Percentiles rank a stretch among this genome's conserved stretches.
Evolutionary conservation across 1,140 invertebrate species (phyloP).

Genomic region (Forficula auricularia): DNA sequence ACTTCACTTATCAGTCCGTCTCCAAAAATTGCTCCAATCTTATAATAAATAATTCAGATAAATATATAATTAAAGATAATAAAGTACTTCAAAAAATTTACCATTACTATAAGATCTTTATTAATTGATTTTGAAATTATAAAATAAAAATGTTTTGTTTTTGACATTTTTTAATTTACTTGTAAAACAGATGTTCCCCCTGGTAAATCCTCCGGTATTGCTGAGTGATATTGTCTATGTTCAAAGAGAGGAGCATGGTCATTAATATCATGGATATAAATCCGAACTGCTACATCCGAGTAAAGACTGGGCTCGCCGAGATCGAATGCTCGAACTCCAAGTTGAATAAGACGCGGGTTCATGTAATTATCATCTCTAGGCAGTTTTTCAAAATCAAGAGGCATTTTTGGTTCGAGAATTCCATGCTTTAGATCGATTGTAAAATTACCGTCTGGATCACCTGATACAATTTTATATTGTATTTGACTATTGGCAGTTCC

Average conservation of each 20-base stretch:
- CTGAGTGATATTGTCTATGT: slow-evolving; percentile 44
- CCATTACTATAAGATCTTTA: too few relatives aligned
- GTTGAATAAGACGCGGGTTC: slow-evolving; percentile 48
- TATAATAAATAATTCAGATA: too few relatives aligned
- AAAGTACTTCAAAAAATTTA: too few relatives aligned
- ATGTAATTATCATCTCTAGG: slow-evolving; percentile 26
- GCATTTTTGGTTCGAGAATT: slow-evolving; percentile 41
- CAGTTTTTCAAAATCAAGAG: slow-evolving; percentile 61
- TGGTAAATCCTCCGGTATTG: slow-evolving; percentile 63
- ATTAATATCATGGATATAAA: slow-evolving; percentile 77
- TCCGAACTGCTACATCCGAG: slow-evolving; percentile 50
- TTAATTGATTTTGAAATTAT: too few relatives aligned
- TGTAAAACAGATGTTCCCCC: slow-evolving; percentile 62
- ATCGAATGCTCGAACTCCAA: slow-evolving; percentile 63
- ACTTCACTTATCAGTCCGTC: too few relatives aligned
- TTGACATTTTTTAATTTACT: too few relatives aligned
- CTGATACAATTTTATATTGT: slow-evolving; percentile 58
- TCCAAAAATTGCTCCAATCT: too few relatives aligned
- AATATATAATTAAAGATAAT: too few relatives aligned
- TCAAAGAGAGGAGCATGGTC: slow-evolving; percentile 71
- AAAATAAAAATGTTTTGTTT: too few relatives aligned
- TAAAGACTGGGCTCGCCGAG: slow-evolving; percentile 56
- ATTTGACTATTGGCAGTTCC: slow-evolving; percentile 73
- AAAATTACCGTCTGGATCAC: slow-evolving; percentile 56
- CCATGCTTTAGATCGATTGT: slow-evolving; percentile 58